Percentiles rank a stretch among this genome's conserved stretches.
These are phyloP conservation scores for Lobophora halterata DNA, from an alignment of 2,888 invertebrate genomes.

Conservation along the genomic window DNA sequence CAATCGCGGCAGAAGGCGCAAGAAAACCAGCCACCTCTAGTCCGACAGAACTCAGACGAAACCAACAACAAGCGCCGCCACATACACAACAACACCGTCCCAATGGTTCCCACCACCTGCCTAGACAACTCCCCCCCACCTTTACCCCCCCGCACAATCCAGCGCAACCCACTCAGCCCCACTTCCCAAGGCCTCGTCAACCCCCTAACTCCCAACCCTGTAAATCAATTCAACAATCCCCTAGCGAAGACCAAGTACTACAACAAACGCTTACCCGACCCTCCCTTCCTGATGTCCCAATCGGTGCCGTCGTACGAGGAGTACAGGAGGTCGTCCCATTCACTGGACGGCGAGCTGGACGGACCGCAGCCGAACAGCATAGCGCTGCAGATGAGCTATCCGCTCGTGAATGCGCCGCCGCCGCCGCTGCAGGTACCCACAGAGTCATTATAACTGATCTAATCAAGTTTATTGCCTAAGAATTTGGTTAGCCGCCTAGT, in stretches of 20 bases:
- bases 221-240: slow-evolving; percentile 9
- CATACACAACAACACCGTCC: slow-evolving; percentile 60
- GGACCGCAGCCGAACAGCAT: slow-evolving; percentile 81
- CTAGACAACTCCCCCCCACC: slow-evolving; percentile 67
- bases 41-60: slow-evolving; percentile 61
- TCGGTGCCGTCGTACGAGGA: slow-evolving; percentile 55
- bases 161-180: slow-evolving; percentile 48
- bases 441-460: slow-evolving; percentile 18
- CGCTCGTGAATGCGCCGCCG: slow-evolving; percentile 80
- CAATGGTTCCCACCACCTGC: slow-evolving; percentile 67
- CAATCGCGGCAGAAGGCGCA: slow-evolving; percentile 52
- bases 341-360: slow-evolving; percentile 64
- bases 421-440: slow-evolving; percentile 66
- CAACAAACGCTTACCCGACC: slow-evolving; percentile 44
- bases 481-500: too few species aligned
- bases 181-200: too few species aligned
- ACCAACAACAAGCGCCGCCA: slow-evolving; percentile 43
- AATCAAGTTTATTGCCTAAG: too few species aligned
- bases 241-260: slow-evolving; percentile 44
- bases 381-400: slow-evolving; percentile 83
- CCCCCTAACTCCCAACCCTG: slow-evolving; percentile 10
- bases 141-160: slow-evolving; percentile 57
- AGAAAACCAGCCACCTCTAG: slow-evolving; percentile 49
- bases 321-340: slow-evolving; percentile 61
- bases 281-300: slow-evolving; percentile 52